Evolutionary conservation across 2,888 invertebrate species (phyloP), one percentile per base, ranked within the genome.

Genomic region (Drosophila siamana): DNA sequence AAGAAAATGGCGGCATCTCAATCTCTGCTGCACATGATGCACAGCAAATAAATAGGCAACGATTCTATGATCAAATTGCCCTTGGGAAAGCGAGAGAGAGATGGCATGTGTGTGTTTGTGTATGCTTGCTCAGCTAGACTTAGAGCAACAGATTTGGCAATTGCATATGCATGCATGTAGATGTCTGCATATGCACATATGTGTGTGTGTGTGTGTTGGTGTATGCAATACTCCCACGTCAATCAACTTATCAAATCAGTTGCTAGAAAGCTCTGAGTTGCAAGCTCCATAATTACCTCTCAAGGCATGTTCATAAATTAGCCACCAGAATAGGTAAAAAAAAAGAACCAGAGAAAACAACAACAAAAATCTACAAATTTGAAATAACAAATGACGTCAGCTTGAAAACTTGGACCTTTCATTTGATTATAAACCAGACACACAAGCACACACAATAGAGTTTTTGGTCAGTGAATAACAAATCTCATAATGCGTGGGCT

Each of bases 341-440:
- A 33, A 4, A 33, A 33, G 26, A 24, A 24, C 4, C 5, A 24
- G 5, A 26, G 26, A 5, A 26, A 4, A 2, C 26, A 26, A 26
- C 7, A 26, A 66, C 44, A 66, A 55, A 60, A 52, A 33, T 38
- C 48, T 30, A 40, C 38, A 44, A 38, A 68, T 51, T 47, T 16
- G 15, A 67, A 75, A 61, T 55, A 65, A 55, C 71, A 68, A 59
- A 75, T 76, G 77, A 76, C 76, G 76, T 76, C 72, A 76, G 72
- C 76, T 16, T 43, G 40, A 57, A 57, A 73, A 70, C 57, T 46
- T 56, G 52, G 11, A 59, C 54, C 62, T 62, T 66, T 56, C 36
- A 54, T 72, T 62, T 56, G 41, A 67, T 63, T 48, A 68, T 46
- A 61, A 75, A 54, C 66, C 16, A 55, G 41, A 54, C 56, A 70